phyloP scores from a whole-genome alignment of 2,797 vertebrate species.

The Adrianichthys oophorus region DNA sequence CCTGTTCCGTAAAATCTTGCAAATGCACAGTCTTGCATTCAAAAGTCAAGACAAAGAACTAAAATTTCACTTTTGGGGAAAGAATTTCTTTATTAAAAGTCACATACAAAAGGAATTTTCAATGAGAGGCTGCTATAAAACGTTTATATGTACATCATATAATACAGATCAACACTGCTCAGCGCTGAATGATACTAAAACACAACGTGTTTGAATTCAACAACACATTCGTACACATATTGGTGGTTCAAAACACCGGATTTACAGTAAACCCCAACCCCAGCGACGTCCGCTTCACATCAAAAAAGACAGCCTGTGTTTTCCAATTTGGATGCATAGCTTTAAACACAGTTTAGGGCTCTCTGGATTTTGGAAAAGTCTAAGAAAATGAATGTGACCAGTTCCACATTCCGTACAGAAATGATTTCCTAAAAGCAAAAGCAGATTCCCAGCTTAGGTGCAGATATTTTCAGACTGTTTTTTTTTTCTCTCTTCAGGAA shows the following conservation, averaged over 20 bases:
- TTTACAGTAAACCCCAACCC: conserved; percentile 13
- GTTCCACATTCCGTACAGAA: no score
- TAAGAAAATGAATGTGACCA: conserved; percentile 5
- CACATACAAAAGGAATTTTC: conserved; percentile 78
- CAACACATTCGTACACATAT: conserved; percentile 12
- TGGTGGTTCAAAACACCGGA: conserved; percentile 15
- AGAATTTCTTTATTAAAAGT: conserved; percentile 77
- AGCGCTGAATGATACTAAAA: conserved; percentile 12
- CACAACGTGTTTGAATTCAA: conserved; percentile 5
- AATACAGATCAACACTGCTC: conserved; percentile 36
- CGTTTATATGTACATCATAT: conserved; percentile 71
- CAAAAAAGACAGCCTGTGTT: conserved; percentile 42
- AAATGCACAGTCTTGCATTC: no score
- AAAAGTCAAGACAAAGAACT: background rate
- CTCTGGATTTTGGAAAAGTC: background rate
- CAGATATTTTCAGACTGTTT: no score
- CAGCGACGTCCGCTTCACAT: conserved; percentile 33
- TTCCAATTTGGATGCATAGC: conserved; percentile 57
- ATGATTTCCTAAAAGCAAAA: background rate
- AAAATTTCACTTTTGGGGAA: conserved; percentile 38
- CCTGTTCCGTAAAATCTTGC: no score
- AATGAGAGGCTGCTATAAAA: conserved; percentile 71
- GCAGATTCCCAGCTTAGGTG: no score
- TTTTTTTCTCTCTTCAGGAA: no score
- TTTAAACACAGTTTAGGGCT: conserved; percentile 34